phyloP scores from a whole-genome alignment of 2,113 vertebrate genomes.

The Stictonetta naevosa region DNA sequence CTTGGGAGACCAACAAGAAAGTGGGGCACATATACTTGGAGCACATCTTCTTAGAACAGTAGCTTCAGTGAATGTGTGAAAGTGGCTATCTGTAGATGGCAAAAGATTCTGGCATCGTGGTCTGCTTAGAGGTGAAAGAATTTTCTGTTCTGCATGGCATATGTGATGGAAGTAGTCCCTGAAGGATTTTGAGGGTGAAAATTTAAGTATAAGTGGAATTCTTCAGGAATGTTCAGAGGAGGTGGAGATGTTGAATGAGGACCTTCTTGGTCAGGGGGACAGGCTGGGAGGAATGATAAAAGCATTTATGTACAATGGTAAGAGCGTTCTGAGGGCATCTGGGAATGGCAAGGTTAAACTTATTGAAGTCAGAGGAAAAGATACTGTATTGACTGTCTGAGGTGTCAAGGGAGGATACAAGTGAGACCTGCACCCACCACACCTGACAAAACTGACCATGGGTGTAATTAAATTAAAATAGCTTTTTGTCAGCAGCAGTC shows the following conservation, averaged over 20 bases:
- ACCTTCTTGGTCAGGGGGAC: background rate
- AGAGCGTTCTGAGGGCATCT: background rate
- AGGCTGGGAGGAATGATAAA: background rate
- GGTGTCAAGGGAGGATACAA: background rate
- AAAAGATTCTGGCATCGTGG: rapidly evolving
- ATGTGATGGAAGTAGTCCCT: background rate
- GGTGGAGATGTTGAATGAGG: background rate
- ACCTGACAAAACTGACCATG: background rate
- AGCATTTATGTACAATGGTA: background rate
- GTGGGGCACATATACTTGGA: background rate
- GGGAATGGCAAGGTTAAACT: background rate
- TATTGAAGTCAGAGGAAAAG: background rate
- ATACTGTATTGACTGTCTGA: background rate
- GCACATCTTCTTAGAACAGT: background rate
- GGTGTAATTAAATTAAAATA: background rate
- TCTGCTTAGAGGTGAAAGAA: background rate
- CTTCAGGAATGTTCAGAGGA: background rate
- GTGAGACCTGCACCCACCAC: background rate
- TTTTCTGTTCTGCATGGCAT: background rate
- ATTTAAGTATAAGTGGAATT: background rate
- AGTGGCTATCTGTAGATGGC: background rate
- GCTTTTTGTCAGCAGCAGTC: background rate
- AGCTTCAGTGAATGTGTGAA: background rate
- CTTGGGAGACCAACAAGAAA: background rate
- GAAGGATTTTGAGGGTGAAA: background rate